A percentile compares a stretch with the other conserved stretches of the same genome.
Evolutionary conservation across 2,888 invertebrate genomes (phyloP).

Genomic region (Caenorhabditis imperialis): DNA sequence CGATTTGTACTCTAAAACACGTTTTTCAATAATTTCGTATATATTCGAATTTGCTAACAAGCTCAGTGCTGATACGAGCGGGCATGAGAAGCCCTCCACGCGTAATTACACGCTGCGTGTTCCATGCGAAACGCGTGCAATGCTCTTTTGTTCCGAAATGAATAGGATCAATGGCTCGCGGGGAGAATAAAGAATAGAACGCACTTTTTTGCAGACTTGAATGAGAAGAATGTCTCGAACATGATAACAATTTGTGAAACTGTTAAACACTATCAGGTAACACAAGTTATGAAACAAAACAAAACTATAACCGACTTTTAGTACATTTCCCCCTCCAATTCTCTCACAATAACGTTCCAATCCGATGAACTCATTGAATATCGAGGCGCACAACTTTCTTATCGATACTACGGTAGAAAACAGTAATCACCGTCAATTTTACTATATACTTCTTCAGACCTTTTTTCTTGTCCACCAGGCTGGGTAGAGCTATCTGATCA

Average conservation of each 20-base stretch:
- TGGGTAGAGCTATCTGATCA: slow-evolving; percentile 19
- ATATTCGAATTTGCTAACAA: too few relatives aligned
- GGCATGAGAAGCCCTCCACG: slow-evolving; percentile 14
- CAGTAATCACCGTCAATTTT: background rate
- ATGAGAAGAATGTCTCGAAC: slow-evolving; percentile 12
- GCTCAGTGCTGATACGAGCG: background rate
- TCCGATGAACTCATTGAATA: slow-evolving; percentile 41
- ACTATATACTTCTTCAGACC: slow-evolving; percentile 16
- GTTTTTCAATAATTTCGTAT: too few relatives aligned
- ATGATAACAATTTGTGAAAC: slow-evolving; percentile 26
- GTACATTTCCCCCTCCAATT: slow-evolving; percentile 30
- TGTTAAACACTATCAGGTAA: slow-evolving; percentile 22
- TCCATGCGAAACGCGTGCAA: background rate
- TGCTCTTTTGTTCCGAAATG: slow-evolving; percentile 11
- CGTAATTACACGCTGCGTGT: slow-evolving; percentile 1
- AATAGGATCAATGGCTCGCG: background rate
- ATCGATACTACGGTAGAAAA: slow-evolving; percentile 35
- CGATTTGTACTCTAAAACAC: background rate
- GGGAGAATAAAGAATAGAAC: background rate
- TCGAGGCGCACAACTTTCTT: slow-evolving; percentile 43
- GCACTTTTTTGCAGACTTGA: slow-evolving; percentile 17
- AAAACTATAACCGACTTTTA: slow-evolving; percentile 10
- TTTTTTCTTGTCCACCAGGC: slow-evolving; percentile 25
- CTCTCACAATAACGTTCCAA: slow-evolving; percentile 24
- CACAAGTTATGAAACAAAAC: background rate